Percentiles rank a stretch among this genome's conserved stretches.
phyloP scores from a whole-genome alignment of 2,888 invertebrate genomes.

The Gymnocheta viridis region DNA sequence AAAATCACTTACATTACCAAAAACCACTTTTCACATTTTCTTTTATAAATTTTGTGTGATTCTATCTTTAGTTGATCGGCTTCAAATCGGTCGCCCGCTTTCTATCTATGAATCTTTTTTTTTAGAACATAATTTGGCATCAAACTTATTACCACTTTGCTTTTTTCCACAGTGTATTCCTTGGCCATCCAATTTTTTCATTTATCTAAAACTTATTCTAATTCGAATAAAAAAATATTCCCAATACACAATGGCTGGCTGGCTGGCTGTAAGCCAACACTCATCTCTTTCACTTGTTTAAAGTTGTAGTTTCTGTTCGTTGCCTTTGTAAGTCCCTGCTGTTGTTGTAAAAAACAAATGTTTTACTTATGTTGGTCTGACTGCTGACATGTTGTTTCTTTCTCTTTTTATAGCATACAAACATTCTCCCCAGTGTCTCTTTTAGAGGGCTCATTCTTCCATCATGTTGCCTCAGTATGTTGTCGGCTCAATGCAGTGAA shows the following conservation, averaged over 20 bases:
- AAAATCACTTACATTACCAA: too few relatives aligned
- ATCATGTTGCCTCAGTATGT: neutral
- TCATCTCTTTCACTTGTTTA: neutral
- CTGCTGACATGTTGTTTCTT: constrained; percentile 57
- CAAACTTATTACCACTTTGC: neutral
- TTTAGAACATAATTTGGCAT: too few relatives aligned
- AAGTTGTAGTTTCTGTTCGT: neutral
- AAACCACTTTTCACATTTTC: too few relatives aligned
- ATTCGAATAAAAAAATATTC: constrained; percentile 21
- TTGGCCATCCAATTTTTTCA: neutral
- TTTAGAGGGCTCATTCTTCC: neutral
- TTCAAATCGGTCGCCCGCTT: too few relatives aligned
- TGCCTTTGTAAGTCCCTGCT: constrained; percentile 19
- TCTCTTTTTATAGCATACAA: neutral
- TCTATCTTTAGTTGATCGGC: too few relatives aligned
- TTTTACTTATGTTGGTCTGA: constrained; percentile 51
- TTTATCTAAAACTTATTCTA: constrained; percentile 17
- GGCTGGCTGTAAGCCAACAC: constrained; percentile 51
- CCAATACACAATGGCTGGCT: constrained; percentile 19
- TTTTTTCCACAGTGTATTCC: constrained; percentile 5
- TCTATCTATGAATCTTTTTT: too few relatives aligned
- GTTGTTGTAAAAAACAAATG: constrained; percentile 41
- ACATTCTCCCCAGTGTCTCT: neutral
- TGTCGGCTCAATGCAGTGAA: constrained; percentile 43
- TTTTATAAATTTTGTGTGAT: too few relatives aligned